Evolutionary conservation across 2,113 vertebrate species (phyloP), one percentile per base, ranked within the genome.

Genomic region (Bubo bubo): DNA sequence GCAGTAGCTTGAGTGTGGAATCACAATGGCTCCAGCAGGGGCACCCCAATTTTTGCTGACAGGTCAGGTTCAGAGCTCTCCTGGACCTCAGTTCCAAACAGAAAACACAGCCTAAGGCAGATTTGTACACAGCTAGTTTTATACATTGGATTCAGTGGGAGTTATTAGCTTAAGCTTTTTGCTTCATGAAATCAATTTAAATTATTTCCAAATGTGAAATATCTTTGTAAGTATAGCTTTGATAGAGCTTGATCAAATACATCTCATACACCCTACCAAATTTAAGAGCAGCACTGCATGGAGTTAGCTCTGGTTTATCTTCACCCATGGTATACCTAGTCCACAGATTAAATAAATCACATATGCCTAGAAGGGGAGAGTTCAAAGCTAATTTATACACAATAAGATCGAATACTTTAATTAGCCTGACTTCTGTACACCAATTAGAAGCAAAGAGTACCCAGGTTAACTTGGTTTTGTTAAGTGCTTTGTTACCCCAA

Each of bases 11-110:
- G 0, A 93, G 43, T 10, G 22, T 68, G 37, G 52, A 79, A 92
- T 41, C 34, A 47, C 71, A 41, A 9, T 2, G 8, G 34, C 27
- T 34, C 5, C 16, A 60, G 26, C n/a, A 87, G 0, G 0, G 4
- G 24, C 17, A 26, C 30, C 52, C 28, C 55, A 17, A 59, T 52
- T 81, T 85, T 60, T 70, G 41, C 63, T 49, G 14, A 71, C 60
- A 35, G 4, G 50, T 67, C 28, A 19, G 26, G 23, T 63, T 64
- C 60, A 49, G 62, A 76, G 39, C 12, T 21, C 37, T 71, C 35
- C 27, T 37, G 22, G 30, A 30, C 5, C 6, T 26, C 39, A 76
- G 15, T 12, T 86, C 27, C 88, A 88, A 70, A 90, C 6, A 53
- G 24, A 64, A 92, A 88, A 88, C 0, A 0, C 27, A 92, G 39